Conservation (phyloP, 2,888 invertebrate genomes). For the Linyphia triangularis region DNA sequence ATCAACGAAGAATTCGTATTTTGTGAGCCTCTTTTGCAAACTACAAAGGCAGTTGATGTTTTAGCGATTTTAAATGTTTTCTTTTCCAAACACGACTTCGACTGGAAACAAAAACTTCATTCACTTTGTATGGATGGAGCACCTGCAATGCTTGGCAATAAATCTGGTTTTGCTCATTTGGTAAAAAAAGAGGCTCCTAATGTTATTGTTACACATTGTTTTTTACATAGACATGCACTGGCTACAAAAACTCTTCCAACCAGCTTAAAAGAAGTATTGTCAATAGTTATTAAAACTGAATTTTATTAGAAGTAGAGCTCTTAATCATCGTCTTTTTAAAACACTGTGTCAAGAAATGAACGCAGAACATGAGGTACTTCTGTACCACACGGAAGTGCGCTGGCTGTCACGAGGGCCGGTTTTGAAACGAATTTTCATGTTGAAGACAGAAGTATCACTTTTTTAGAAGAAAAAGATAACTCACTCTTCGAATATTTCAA, state of each 20-base stretch:
- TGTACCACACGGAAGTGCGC: slow-evolving; percentile 48
- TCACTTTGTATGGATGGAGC: no score
- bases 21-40: no score
- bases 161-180: no score
- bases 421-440: slow-evolving; percentile 59
- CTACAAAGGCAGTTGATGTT: no score
- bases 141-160: no score
- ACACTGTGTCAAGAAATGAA: slow-evolving; percentile 56
- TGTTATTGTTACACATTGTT: no score
- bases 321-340: slow-evolving; percentile 63
- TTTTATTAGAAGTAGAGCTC: slow-evolving; percentile 59
- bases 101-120: no score
- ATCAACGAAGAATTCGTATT: no score
- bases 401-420: slow-evolving; percentile 63
- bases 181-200: no score
- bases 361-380: slow-evolving; percentile 54
- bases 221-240: slow-evolving; percentile 56
- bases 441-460: slow-evolving; percentile 57
- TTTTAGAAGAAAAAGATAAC: slow-evolving; percentile 49
- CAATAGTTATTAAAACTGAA: slow-evolving; percentile 58
- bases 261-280: slow-evolving; percentile 58
- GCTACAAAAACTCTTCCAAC: slow-evolving; percentile 59
- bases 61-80: no score
- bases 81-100: no score
- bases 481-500: slow-evolving; percentile 49